A percentile compares a stretch with the other conserved stretches of the same genome.
Conservation (phyloP, 2,888 invertebrate species). For the Dioctria linearis region DNA sequence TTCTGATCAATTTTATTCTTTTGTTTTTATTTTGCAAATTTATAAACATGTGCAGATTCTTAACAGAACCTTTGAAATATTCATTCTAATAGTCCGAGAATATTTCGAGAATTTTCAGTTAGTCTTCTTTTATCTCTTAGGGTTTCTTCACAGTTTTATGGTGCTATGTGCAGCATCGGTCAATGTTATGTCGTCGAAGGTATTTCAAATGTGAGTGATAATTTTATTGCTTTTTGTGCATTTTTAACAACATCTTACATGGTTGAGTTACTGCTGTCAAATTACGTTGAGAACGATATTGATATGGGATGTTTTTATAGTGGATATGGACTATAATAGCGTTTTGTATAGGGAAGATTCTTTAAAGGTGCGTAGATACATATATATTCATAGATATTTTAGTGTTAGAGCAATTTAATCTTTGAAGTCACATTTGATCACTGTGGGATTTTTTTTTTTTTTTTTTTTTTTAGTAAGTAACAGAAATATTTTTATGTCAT, state of each 20-base stretch:
- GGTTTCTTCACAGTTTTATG: neutral
- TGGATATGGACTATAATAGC: neutral
- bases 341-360: neutral
- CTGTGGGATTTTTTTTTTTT: no score
- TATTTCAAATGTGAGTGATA: neutral
- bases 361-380: neutral
- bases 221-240: neutral
- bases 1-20: neutral
- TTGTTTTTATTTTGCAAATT: constrained; percentile 42
- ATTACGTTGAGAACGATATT: constrained; percentile 15
- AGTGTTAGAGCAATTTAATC: no score
- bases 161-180: neutral
- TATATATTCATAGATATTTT: no score
- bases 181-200: neutral
- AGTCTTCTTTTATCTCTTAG: neutral
- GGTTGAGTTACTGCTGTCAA: constrained; percentile 26
- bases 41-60: constrained; percentile 16
- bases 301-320: constrained; percentile 2
- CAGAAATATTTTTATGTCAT: no score
- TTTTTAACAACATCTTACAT: neutral
- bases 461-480: no score
- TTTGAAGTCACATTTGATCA: no score
- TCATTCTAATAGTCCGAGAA: constrained; percentile 29
- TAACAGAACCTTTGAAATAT: neutral
- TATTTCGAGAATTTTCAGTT: constrained; percentile 38